Conservation (phyloP, 2,113 vertebrate species). For the Zosterops lateralis region DNA sequence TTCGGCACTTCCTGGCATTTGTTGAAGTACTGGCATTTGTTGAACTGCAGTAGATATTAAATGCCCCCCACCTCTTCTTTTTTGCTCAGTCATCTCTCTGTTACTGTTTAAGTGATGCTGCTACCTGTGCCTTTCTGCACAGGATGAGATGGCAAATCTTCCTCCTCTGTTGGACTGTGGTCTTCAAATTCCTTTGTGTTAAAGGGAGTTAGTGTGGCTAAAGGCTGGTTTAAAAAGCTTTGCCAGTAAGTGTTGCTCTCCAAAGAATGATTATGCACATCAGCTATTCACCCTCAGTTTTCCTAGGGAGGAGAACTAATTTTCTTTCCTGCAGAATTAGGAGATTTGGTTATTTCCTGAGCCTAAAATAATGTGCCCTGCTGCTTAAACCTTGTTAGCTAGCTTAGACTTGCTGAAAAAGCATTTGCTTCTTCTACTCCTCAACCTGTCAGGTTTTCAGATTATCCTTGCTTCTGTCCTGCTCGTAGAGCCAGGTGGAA, state of each 20-base stretch:
- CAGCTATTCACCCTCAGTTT: background rate
- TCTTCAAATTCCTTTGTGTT: background rate
- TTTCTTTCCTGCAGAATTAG: background rate
- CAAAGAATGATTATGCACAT: background rate
- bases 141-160: background rate
- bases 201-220: background rate
- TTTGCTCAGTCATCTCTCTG: background rate
- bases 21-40: background rate
- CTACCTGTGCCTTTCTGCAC: background rate
- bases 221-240: background rate
- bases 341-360: slow-evolving; percentile 35
- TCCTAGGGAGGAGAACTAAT: background rate
- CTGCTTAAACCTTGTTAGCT: background rate
- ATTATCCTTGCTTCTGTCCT: background rate
- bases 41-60: background rate
- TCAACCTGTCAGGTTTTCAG: background rate
- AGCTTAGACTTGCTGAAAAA: background rate
- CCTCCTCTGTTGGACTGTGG: background rate
- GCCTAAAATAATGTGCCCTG: background rate
- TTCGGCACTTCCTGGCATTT: slow-evolving; percentile 40
- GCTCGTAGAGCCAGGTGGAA: slow-evolving; percentile 17
- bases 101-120: background rate
- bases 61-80: background rate
- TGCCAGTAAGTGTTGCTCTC: background rate
- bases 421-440: background rate